A percentile compares a stretch with the other conserved stretches of the same genome.
Evolutionary conservation across 2,113 vertebrate genomes (phyloP).

Genomic region (Nematolebias whitei): DNA sequence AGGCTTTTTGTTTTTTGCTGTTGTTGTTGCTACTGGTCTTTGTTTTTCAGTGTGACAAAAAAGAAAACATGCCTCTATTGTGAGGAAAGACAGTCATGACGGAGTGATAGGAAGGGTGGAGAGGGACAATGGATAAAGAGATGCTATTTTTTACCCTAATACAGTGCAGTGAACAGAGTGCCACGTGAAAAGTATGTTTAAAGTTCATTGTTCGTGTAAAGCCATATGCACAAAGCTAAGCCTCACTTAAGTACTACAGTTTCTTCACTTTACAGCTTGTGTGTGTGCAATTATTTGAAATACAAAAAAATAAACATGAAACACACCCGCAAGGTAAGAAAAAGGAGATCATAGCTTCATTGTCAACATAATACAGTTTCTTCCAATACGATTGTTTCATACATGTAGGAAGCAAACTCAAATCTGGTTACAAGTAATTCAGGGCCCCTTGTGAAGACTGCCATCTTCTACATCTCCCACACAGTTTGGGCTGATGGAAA

Average conservation of each 20-base stretch:
- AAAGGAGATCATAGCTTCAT: conserved; percentile 33
- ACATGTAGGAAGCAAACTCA: conserved; percentile 34
- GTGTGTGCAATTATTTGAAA: conserved; percentile 38
- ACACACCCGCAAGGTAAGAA: conserved; percentile 35
- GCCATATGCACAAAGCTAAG: conserved; percentile 23
- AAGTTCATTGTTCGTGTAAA: conserved; percentile 38
- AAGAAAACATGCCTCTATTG: conserved; percentile 49
- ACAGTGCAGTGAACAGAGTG: conserved; percentile 8
- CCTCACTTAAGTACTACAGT: conserved; percentile 27
- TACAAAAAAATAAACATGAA: conserved; percentile 37
- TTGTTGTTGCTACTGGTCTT: conserved; percentile 18
- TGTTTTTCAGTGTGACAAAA: conserved; percentile 51
- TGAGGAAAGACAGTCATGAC: conserved; percentile 35
- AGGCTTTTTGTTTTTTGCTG: conserved; percentile 36
- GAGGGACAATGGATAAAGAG: conserved; percentile 21
- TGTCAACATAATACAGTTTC: conserved; percentile 53
- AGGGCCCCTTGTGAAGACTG: conserved; percentile 37
- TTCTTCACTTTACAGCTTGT: conserved; percentile 32
- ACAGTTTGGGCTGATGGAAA: conserved; percentile 47
- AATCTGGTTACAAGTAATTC: conserved; percentile 57
- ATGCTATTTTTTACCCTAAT: conserved; percentile 1
- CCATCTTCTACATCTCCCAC: conserved; percentile 42
- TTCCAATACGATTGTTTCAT: conserved; percentile 49
- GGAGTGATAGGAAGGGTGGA: conserved; percentile 15
- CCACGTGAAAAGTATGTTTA: conserved; percentile 16